These are phyloP conservation scores for Spheniscus humboldti DNA, from an alignment of 2,797 vertebrate genomes.

Conservation along the genomic window DNA sequence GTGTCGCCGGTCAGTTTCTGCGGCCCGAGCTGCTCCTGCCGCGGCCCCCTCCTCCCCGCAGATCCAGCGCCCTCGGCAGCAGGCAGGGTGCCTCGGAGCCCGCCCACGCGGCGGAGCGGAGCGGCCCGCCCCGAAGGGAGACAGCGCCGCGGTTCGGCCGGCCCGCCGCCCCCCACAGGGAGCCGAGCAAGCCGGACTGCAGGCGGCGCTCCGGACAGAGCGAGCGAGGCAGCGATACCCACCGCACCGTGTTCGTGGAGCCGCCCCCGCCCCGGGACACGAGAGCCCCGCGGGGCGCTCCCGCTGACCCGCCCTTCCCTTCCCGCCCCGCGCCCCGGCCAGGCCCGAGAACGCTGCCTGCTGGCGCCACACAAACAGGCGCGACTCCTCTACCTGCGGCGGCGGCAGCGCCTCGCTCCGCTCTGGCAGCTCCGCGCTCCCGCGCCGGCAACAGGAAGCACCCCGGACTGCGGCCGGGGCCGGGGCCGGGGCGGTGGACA, in stretches of 20 bases:
- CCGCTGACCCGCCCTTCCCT: neutral
- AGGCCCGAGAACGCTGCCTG: neutral
- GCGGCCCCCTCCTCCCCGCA: neutral
- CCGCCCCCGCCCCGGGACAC: neutral
- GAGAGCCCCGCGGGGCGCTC: too few species aligned
- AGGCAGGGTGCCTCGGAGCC: too few species aligned
- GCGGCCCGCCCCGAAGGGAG: neutral
- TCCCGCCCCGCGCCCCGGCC: neutral
- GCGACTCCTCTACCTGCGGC: neutral
- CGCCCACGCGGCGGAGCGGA: neutral
- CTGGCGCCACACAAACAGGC: neutral
- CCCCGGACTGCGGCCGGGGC: neutral
- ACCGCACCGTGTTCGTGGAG: neutral
- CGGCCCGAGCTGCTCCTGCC: neutral
- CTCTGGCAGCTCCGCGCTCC: neutral
- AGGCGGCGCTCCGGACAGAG: neutral
- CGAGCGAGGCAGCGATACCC: too few species aligned
- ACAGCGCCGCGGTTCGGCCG: neutral
- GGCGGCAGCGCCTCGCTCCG: neutral
- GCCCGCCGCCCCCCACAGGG: neutral
- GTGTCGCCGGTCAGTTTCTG: rapidly evolving
- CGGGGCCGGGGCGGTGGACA: neutral
- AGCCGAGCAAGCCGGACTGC: too few species aligned
- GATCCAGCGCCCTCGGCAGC: neutral
- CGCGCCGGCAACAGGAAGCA: neutral